Percentiles rank a stretch among this genome's conserved stretches.
Conservation (phyloP, 2,797 vertebrate species). For the Rhinoraja longicauda region DNA sequence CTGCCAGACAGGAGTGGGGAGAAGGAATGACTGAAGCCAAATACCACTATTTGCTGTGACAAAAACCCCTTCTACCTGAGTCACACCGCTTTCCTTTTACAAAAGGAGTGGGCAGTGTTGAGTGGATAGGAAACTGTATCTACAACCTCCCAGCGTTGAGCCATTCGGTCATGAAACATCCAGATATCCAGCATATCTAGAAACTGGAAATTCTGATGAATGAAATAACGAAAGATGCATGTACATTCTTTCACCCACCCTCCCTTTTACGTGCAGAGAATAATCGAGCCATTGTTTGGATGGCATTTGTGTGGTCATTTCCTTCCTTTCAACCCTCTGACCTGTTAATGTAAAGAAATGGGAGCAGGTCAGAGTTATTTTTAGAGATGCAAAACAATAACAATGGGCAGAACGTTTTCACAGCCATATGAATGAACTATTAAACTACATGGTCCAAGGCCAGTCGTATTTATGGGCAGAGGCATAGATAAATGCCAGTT, state of each 20-base stretch:
- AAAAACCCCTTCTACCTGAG: neutral
- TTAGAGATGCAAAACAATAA: neutral
- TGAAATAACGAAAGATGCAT: neutral
- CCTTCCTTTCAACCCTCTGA: neutral
- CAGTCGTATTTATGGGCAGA: neutral
- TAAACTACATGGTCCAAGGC: neutral
- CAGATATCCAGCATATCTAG: neutral
- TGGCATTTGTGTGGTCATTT: neutral
- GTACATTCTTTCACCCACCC: neutral
- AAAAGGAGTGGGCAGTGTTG: neutral
- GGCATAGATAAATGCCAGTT: neutral
- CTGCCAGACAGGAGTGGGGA: too few relatives aligned
- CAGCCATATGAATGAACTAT: slow-evolving; percentile 1
- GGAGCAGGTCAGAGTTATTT: neutral
- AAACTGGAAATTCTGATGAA: neutral
- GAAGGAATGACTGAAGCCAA: too few relatives aligned
- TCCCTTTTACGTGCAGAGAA: neutral
- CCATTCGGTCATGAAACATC: neutral
- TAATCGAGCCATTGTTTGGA: slow-evolving; percentile 18
- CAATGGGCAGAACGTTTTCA: neutral
- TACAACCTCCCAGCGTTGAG: neutral
- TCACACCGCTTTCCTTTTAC: neutral
- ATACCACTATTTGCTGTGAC: neutral
- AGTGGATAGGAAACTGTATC: neutral
- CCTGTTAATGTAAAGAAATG: neutral